Conservation (phyloP, 53 echinoderm and acorn worm species). For the Echinarachnius parma region DNA sequence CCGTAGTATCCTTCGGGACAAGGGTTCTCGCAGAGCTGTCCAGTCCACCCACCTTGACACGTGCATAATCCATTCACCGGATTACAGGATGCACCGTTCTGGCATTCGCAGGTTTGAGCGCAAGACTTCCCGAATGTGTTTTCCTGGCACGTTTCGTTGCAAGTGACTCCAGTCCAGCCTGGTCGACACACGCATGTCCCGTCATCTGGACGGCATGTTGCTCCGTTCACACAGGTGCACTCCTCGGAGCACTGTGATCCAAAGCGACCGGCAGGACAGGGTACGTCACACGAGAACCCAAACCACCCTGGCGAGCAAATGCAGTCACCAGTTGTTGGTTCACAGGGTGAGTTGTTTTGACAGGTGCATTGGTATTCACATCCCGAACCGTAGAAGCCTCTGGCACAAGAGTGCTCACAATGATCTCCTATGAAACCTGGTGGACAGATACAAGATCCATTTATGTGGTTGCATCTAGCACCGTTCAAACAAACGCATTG, state of each 20-base stretch:
- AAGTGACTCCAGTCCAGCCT: conserved; percentile 54
- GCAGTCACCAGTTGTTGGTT: conserved; percentile 51
- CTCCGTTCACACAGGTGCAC: conserved; percentile 55
- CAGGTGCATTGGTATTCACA: conserved; percentile 1
- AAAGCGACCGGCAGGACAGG: conserved; percentile 50
- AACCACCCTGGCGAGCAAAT: conserved; percentile 59
- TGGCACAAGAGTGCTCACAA: conserved; percentile 42
- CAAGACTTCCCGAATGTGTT: conserved; percentile 50
- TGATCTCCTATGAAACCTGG: conserved; percentile 46
- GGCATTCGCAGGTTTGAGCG: conserved; percentile 45
- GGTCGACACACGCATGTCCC: conserved; percentile 55
- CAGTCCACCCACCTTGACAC: conserved; percentile 60
- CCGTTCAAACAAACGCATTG: conserved; percentile 53
- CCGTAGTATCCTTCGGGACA: conserved; percentile 41
- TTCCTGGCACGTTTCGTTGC: conserved; percentile 44
- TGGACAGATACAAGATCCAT: conserved; percentile 51
- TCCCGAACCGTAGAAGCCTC: conserved; percentile 12
- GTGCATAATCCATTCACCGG: conserved; percentile 29
- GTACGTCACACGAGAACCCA: conserved; percentile 44
- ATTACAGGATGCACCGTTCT: conserved; percentile 40
- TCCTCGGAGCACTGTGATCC: conserved; percentile 14
- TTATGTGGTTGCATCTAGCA: conserved; percentile 42
- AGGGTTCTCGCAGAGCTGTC: conserved; percentile 30
- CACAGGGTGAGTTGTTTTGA: conserved; percentile 51
- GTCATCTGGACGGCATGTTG: conserved; percentile 46